A percentile compares a stretch with the other conserved stretches of the same genome.
Conservation (phyloP, 1,140 invertebrate species). For the Habropoda laboriosa region DNA sequence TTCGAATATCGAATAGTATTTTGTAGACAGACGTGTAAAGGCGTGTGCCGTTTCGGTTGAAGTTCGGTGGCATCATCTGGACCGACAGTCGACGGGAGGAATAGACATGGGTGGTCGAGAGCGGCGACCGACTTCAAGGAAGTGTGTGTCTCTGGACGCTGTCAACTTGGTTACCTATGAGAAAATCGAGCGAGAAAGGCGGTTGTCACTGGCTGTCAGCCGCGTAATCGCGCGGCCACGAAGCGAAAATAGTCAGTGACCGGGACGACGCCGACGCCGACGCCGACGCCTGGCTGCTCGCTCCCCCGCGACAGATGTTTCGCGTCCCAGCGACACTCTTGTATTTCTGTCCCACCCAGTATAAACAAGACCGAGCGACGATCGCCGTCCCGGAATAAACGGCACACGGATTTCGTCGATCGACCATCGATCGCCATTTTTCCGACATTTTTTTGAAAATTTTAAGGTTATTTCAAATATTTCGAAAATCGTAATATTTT, state of each 20-base stretch:
- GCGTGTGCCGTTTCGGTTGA: background rate
- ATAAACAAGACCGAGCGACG: conserved; percentile 79
- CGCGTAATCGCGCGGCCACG: conserved; percentile 63
- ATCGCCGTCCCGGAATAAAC: conserved; percentile 78
- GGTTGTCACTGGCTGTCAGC: conserved; percentile 69
- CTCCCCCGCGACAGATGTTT: conserved; percentile 75
- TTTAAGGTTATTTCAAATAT: no score
- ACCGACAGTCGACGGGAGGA: background rate
- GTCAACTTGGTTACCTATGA: conserved; percentile 62
- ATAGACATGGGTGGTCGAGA: conserved; percentile 48
- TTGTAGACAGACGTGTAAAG: background rate
- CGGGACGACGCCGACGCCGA: no score
- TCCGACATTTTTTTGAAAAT: background rate
- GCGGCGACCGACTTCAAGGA: conserved; percentile 41
- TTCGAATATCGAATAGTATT: no score
- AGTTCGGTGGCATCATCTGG: background rate
- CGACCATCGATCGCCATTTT: conserved; percentile 13
- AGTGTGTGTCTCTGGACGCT: conserved; percentile 58
- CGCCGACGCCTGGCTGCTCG: conserved; percentile 58
- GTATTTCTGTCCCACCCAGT: conserved; percentile 79
- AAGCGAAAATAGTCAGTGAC: conserved; percentile 70
- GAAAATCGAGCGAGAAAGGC: conserved; percentile 54
- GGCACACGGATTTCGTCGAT: conserved; percentile 37
- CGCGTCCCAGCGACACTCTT: conserved; percentile 75
- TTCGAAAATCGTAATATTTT: no score